Evolutionary conservation across 2,797 vertebrate genomes (phyloP).

Genomic region (Bovichtus diacanthus): DNA sequence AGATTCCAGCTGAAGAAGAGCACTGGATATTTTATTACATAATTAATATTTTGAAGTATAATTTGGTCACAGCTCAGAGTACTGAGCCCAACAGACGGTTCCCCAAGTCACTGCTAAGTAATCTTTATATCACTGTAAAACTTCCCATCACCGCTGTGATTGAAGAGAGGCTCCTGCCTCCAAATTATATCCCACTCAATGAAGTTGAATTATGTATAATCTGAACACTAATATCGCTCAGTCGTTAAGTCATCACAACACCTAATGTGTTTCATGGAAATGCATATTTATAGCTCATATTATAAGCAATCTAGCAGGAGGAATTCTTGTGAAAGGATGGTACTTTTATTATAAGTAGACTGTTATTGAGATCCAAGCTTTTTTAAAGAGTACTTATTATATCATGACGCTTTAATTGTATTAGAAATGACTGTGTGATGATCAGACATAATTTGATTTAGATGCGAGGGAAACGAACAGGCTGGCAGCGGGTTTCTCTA

Average conservation of each 20-base stretch:
- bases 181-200: slow-evolving; percentile 13
- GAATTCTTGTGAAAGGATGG: slow-evolving; percentile 7
- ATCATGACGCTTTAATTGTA: background rate
- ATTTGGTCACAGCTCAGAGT: slow-evolving; percentile 27
- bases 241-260: slow-evolving; percentile 14
- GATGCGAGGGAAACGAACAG: slow-evolving; percentile 13
- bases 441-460: slow-evolving; percentile 18
- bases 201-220: slow-evolving; percentile 8
- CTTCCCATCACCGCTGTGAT: slow-evolving; percentile 7
- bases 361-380: slow-evolving; percentile 4
- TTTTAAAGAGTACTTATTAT: background rate
- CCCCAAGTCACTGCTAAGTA: slow-evolving; percentile 7
- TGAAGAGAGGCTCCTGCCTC: slow-evolving; percentile 9
- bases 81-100: background rate
- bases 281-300: slow-evolving; percentile 11
- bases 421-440: slow-evolving; percentile 2
- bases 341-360: background rate
- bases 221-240: slow-evolving; percentile 17
- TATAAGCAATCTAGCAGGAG: slow-evolving; percentile 1
- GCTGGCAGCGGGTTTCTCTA: slow-evolving; percentile 26
- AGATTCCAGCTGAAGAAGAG: slow-evolving; percentile 5
- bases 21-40: slow-evolving; percentile 33
- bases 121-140: slow-evolving; percentile 37
- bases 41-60: slow-evolving; percentile 42
- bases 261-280: background rate